These are phyloP conservation scores for Agonopterix arenella DNA, from an alignment of 2,888 invertebrate genomes.

Conservation along the genomic window DNA sequence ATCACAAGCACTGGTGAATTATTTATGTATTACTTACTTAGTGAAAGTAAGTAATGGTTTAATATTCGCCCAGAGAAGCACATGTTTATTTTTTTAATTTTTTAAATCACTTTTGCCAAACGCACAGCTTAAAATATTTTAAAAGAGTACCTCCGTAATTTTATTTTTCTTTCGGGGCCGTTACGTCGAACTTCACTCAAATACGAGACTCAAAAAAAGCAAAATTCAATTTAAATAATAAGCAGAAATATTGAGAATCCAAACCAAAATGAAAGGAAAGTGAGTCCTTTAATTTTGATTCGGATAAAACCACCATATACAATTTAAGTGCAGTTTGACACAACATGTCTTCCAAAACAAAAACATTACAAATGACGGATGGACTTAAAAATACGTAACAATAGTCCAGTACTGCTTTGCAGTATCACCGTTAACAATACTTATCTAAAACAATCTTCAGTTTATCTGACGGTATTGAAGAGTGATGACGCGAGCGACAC, in stretches of 20 bases:
- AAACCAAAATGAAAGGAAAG: constrained; percentile 28
- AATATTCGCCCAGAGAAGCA: neutral
- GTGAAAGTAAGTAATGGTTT: neutral
- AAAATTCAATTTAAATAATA: constrained; percentile 35
- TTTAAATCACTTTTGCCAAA: constrained; percentile 17
- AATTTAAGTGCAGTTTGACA: constrained; percentile 76
- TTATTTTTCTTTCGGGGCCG: constrained; percentile 26
- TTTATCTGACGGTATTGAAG: constrained; percentile 75
- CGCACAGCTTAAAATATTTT: constrained; percentile 14
- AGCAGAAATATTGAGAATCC: constrained; percentile 37
- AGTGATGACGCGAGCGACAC: constrained; percentile 70
- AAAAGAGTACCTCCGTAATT: no score
- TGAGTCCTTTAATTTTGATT: constrained; percentile 31
- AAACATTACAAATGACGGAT: constrained; percentile 44
- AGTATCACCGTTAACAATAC: constrained; percentile 66
- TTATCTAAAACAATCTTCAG: constrained; percentile 57
- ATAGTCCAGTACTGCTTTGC: constrained; percentile 71
- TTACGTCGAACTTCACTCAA: constrained; percentile 76
- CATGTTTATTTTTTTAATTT: constrained; percentile 3
- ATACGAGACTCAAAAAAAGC: constrained; percentile 49
- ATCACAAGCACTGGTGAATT: neutral
- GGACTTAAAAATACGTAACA: constrained; percentile 74
- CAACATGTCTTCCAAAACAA: constrained; percentile 58
- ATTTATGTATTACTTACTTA: neutral
- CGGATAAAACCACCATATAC: constrained; percentile 61